A percentile compares a stretch with the other conserved stretches of the same genome.
phyloP scores from a whole-genome alignment of 2,888 invertebrate genomes.

The Reticulitermes lucifugus region DNA sequence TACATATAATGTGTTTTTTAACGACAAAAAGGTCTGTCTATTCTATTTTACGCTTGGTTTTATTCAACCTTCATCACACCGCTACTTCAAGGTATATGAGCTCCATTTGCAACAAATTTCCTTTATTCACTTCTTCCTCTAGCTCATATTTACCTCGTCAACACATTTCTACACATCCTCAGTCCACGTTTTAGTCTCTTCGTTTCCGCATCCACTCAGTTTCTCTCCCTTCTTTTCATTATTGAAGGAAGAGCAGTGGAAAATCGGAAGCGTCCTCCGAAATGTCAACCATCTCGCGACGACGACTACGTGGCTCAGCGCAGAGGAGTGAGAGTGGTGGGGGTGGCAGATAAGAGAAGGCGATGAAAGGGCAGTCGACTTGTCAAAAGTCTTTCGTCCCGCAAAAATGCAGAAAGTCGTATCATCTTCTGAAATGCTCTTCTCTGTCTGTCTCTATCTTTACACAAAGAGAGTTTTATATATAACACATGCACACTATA shows the following conservation, averaged over 20 bases:
- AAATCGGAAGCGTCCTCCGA: conserved; percentile 32
- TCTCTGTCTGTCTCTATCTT: neutral
- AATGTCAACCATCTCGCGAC: conserved; percentile 38
- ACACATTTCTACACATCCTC: conserved; percentile 7
- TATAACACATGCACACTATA: conserved; percentile 10
- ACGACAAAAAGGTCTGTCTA: too few relatives aligned
- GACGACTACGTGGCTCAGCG: neutral
- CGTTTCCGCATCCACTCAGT: neutral
- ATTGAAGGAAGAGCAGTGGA: conserved; percentile 43
- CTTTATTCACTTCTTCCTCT: neutral
- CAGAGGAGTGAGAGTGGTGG: neutral
- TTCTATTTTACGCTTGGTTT: too few relatives aligned
- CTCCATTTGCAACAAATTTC: neutral
- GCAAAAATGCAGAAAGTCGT: conserved; percentile 3
- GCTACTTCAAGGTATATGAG: neutral
- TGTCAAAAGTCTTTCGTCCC: conserved; percentile 26
- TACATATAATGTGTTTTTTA: too few relatives aligned
- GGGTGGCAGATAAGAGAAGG: conserved; percentile 18
- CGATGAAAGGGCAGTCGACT: conserved; percentile 30
- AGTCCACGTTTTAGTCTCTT: neutral
- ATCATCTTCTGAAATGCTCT: neutral
- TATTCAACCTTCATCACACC: too few relatives aligned
- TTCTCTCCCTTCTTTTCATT: conserved; percentile 34
- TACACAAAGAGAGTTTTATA: neutral
- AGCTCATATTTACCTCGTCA: conserved; percentile 12